phyloP scores from a whole-genome alignment of 2,113 vertebrate genomes.

The Aspidoscelis tigris region DNA sequence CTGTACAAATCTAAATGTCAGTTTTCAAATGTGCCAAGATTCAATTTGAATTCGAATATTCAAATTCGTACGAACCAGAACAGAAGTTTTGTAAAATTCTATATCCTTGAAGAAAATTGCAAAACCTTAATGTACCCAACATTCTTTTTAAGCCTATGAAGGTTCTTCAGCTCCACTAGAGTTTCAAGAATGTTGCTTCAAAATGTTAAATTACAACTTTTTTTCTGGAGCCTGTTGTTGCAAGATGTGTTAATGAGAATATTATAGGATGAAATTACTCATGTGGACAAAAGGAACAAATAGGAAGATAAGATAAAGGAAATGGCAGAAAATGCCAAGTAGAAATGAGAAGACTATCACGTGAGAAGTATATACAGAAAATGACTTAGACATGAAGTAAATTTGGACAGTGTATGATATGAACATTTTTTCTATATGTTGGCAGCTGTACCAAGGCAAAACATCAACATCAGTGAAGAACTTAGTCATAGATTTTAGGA shows the following conservation, averaged over 20 bases:
- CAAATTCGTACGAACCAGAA: too few species aligned
- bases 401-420: background rate
- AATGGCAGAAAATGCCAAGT: background rate
- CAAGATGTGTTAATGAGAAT: background rate
- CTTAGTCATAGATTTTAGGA: background rate
- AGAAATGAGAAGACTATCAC: background rate
- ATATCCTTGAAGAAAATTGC: background rate
- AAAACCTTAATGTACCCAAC: background rate
- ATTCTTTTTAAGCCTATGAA: background rate
- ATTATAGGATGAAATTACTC: background rate
- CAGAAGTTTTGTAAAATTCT: background rate
- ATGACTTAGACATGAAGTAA: background rate
- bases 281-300: background rate
- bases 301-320: background rate
- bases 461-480: background rate
- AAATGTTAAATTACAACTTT: background rate
- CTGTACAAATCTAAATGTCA: too few species aligned
- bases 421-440: conserved; percentile 4
- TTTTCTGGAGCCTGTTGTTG: background rate
- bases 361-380: background rate
- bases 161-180: background rate
- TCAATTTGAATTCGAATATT: too few species aligned
- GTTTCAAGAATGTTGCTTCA: background rate
- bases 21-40: too few species aligned
- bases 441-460: background rate